Evolutionary conservation across 2,888 invertebrate genomes (phyloP), one percentile per base, ranked within the genome.

Genomic region (Nymphalis c-album): DNA sequence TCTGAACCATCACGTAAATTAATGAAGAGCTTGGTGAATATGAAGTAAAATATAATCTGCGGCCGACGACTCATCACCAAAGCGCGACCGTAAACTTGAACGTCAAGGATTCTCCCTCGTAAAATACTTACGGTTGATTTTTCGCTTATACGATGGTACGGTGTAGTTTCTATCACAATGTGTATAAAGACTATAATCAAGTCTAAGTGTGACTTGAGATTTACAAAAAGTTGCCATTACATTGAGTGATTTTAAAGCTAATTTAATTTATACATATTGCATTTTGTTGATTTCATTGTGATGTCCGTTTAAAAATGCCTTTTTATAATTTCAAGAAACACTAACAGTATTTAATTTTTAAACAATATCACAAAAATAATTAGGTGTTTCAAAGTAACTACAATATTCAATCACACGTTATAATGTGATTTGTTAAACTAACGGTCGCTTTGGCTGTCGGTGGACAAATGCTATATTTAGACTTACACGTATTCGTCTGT

Each of bases 1-100:
- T 82, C 77, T 73, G 81, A 88, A 82, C 78, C 77, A 82, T 85
- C 83, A 78, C 82, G 84, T 88, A 88, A 88, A 88, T 88, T 87
- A 89, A 89, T 88, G 82, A 85, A 83, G 79, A 80, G 78, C 71
- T 69, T 74, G 77, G 74, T 75, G 78, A 82, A 80, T 83, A 82
- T 78, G 81, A 78, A 76, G 76, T 76, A 76, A 81, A 57, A 57
- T 57, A 81, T 77, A 80, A 78, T 77, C 76, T 70, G 65, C 68
- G 64, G 63, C 63, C 58, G 74, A 72, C 81, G 83, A 84, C 78
- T 86, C 83, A 81, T 81, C 75, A 67, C 61, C 70, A 76, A 71
- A 74, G 75, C 75, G 71, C 71, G 79, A 60, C 73, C 71, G 71
- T 77, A 76, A 76, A 77, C 55, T 71, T 62, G 70, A 63, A 67